phyloP scores from a whole-genome alignment of 2,113 vertebrate genomes.

The Nycticebus coucang region DNA sequence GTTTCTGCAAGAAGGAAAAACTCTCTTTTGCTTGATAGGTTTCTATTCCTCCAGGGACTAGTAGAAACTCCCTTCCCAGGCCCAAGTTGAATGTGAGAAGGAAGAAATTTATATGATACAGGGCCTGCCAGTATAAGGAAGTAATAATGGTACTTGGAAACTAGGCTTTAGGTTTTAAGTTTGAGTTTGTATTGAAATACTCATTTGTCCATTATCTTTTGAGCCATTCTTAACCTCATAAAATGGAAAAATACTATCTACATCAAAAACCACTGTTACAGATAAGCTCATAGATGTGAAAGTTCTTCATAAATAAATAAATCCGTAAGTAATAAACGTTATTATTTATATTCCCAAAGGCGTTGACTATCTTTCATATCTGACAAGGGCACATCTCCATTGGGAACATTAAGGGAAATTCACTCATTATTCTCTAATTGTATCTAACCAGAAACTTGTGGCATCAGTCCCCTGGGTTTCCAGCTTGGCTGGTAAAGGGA shows the following conservation, averaged over 20 bases:
- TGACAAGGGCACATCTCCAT: not conserved
- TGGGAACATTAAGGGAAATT: slow-evolving; percentile 11
- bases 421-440: slow-evolving; percentile 43
- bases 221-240: not conserved
- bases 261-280: not conserved
- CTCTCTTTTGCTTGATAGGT: not conserved
- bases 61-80: not conserved
- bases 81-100: not conserved
- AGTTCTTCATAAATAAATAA: not conserved
- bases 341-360: slow-evolving; percentile 26
- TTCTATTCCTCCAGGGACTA: not conserved
- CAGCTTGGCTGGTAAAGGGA: not conserved
- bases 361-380: not conserved
- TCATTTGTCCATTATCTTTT: not conserved
- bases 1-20: not conserved
- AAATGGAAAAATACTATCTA: not conserved
- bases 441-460: not conserved
- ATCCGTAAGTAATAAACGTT: not conserved
- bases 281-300: not conserved
- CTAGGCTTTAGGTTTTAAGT: not conserved
- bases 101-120: not conserved
- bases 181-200: not conserved
- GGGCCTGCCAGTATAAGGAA: not conserved
- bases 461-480: not conserved
- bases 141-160: not conserved